Base-by-base conservation (phyloP, 2,888 invertebrate species). In the Drosophila infuscata region DNA sequence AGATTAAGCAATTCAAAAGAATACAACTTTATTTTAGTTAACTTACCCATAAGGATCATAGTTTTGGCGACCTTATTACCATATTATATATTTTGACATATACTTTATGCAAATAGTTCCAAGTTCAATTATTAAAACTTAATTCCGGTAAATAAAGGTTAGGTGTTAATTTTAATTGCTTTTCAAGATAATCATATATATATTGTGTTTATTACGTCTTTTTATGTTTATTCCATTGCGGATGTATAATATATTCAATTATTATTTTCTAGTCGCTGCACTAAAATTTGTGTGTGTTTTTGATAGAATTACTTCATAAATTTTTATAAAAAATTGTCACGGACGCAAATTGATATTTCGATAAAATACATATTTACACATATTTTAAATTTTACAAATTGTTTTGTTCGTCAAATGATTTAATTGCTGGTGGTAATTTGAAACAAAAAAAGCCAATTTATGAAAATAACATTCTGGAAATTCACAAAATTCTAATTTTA, bases 1-100 rank as follows among this genome's bases (percentile, higher is more conserved):
- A 9, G 36, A 32, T 67, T 36, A 43, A 72, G 46, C 15, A 46
- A 46, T 36, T 74, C 17, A 9, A 32, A 32, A 25, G 32, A 33
- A 43, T 32, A 20, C 0, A 57, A 15, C n/a, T 56, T 41, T n/a
- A 12, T 12, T n/a, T 38, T 11, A 46, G 15, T 46, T 15, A 1
- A 8, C 1, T 25, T 25, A 20, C 3, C 20, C 46, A 20, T 15
- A 20, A 15, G 12, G 12, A 20, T 20, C 20, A 46, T 20, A 46
- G 20, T 25, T 46, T 7, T 15, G 12, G 12, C 20, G 12, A 12
- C 20, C 12, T 46, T 20, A 3, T 3, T 12, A 20, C 20, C 20
- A 20, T 46, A 3, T 12, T 15, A 46, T 12, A 7, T 12, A 2
- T 20, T 46, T 7, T 7, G 12, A 20, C 15, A 20, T 12, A 3